Conservation (phyloP, 1,140 invertebrate species). For the Lutraria rhynchaena region DNA sequence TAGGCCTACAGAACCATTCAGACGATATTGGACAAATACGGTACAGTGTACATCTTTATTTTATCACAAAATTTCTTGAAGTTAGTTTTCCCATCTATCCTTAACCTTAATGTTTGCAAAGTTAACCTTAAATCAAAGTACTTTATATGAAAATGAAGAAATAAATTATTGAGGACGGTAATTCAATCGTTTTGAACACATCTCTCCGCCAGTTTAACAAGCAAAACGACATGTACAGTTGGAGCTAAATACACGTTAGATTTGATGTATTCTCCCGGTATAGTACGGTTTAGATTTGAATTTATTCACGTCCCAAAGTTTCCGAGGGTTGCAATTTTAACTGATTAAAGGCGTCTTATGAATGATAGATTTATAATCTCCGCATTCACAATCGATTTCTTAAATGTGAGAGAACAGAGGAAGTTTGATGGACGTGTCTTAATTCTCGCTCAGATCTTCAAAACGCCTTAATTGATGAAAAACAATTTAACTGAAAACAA, state of each 20-base stretch:
- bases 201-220: background rate
- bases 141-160: conserved; percentile 38
- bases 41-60: too few species aligned
- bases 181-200: conserved; percentile 34
- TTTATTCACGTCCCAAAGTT: conserved; percentile 14
- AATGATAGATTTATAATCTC: conserved; percentile 43
- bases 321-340: conserved; percentile 31
- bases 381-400: conserved; percentile 24
- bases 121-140: conserved; percentile 15
- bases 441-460: background rate
- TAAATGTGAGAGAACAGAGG: conserved; percentile 7
- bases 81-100: too few species aligned
- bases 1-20: too few species aligned
- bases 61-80: too few species aligned
- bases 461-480: conserved; percentile 34
- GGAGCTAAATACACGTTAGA: conserved; percentile 27
- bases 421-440: conserved; percentile 26
- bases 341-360: conserved; percentile 24
- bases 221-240: conserved; percentile 27
- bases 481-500: conserved; percentile 12
- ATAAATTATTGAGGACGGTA: conserved; percentile 36
- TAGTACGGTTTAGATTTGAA: conserved; percentile 16
- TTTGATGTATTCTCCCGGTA: conserved; percentile 20
- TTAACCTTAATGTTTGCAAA: too few species aligned
- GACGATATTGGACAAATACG: too few species aligned